Percentiles rank a stretch among this genome's conserved stretches.
phyloP scores from a whole-genome alignment of 2,888 invertebrate genomes.

The Lacanobia oleracea region DNA sequence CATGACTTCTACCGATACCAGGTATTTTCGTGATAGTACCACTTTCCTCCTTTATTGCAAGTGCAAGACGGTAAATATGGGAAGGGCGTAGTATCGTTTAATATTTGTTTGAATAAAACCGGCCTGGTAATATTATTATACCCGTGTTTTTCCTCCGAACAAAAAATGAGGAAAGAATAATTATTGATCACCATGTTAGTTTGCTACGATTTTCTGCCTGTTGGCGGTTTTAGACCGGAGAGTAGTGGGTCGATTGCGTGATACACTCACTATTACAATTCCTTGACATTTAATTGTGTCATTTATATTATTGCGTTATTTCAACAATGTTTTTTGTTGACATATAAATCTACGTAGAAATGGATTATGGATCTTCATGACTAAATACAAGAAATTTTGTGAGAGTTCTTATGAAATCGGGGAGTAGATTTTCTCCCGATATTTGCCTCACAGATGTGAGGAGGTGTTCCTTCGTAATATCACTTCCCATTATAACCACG shows the following conservation, averaged over 20 bases:
- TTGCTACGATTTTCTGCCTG: not conserved
- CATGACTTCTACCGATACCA: slow-evolving; percentile 31
- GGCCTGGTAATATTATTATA: too few species aligned
- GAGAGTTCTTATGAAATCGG: not conserved
- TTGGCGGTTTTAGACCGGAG: not conserved
- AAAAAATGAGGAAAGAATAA: too few species aligned
- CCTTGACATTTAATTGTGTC: not conserved
- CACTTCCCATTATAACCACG: slow-evolving; percentile 25
- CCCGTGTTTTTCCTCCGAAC: too few species aligned
- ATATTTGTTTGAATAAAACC: not conserved
- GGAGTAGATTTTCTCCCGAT: not conserved
- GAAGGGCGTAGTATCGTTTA: not conserved
- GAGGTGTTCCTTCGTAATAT: not conserved
- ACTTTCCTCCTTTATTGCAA: slow-evolving; percentile 27
- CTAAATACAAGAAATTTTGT: not conserved
- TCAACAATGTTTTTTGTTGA: too few species aligned
- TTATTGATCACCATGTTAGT: too few species aligned
- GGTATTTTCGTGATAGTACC: slow-evolving; percentile 7
- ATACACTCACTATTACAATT: not conserved
- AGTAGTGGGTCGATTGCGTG: too few species aligned
- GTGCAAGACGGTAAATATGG: slow-evolving; percentile 15
- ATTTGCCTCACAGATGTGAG: not conserved
- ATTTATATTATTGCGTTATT: too few species aligned
- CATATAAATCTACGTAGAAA: too few species aligned
- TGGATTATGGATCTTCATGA: not conserved